A percentile compares a stretch with the other conserved stretches of the same genome.
Conservation (phyloP, 2,888 invertebrate genomes). For the Timema cristinae region DNA sequence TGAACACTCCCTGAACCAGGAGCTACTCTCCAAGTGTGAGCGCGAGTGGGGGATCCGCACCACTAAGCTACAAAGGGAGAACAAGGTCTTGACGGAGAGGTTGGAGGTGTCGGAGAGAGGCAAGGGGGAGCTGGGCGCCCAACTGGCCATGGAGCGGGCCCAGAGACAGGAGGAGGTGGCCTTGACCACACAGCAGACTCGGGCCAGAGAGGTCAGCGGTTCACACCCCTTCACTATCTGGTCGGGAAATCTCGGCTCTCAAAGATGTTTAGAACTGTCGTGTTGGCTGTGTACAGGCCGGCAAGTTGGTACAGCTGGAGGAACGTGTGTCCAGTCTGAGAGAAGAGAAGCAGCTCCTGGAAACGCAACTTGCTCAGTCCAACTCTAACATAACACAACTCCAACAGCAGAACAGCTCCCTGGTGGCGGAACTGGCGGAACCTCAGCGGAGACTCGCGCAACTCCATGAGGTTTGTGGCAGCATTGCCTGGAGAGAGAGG, state of each 20-base stretch:
- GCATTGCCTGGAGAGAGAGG: no score
- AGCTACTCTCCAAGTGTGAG: constrained; percentile 5
- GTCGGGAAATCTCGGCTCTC: no score
- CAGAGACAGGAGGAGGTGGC: neutral
- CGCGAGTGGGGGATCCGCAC: neutral
- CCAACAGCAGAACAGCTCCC: constrained; percentile 37
- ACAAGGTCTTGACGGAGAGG: no score
- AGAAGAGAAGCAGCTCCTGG: constrained; percentile 39
- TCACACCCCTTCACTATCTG: no score
- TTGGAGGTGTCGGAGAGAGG: constrained; percentile 4
- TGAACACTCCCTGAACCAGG: constrained; percentile 12
- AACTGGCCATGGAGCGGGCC: neutral
- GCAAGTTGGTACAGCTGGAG: constrained; percentile 33
- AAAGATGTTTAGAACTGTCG: no score
- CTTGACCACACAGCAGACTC: neutral
- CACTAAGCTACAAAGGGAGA: neutral
- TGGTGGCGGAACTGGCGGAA: constrained; percentile 40
- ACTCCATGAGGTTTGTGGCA: constrained; percentile 34
- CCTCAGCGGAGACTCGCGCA: constrained; percentile 40
- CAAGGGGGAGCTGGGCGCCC: constrained; percentile 6
- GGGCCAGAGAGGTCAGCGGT: no score
- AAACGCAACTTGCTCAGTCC: constrained; percentile 38
- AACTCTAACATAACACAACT: constrained; percentile 37
- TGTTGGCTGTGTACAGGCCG: neutral
- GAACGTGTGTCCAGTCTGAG: constrained; percentile 37